Base-by-base conservation (phyloP, 1,140 invertebrate genomes). In the Zaprionus africanus region DNA sequence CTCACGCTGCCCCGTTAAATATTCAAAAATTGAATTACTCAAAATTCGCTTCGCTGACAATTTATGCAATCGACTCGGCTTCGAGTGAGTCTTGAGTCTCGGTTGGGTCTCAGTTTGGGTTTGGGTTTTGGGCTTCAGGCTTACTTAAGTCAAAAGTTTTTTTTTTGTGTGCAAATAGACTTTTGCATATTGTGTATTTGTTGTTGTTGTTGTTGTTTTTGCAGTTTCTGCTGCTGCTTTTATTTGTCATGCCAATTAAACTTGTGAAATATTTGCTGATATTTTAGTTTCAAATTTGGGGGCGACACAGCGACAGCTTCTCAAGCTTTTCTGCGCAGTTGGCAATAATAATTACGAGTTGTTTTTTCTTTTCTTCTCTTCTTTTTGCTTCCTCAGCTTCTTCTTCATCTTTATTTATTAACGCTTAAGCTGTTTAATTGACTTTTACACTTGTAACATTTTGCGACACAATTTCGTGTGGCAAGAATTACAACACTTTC, bases 1-100 rank as follows among this genome's bases (percentile, higher is more conserved):
- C 83, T 87, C 83, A 87, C 84, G 83, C 84, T 73, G 76, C 58
- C 65, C 71, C 56, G 54, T 78, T 71, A 88, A 83, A 86, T 87
- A 86, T 86, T 88, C 80, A 87, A 88, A 82, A 79, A 58, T 76
- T 46, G 62, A 82, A 87, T 88, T 88, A 70, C 83, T 58, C 69
- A 86, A 70, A 74, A 66, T 38, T 72, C 63, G 60, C 81, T 67
- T 65, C 38, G 49, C 49, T 34, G 19, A 36, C 65, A 69, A 75
- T 75, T 75, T 76, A 71, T 64, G 67, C 73, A 76, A 64, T 76
- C 73, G 26, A 41, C 53, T 70, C 53, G 31, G 31, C 31, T 11
- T 11, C 31, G 31, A 34, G 31, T 34, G 31, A 34, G 31, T 34
- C 31, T 34, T 2, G 22, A 26, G 26, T 26, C 43, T 41, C 38